A percentile compares a stretch with the other conserved stretches of the same genome.
phyloP scores from a whole-genome alignment of 1,140 invertebrate genomes.

The Conus ventricosus region DNA sequence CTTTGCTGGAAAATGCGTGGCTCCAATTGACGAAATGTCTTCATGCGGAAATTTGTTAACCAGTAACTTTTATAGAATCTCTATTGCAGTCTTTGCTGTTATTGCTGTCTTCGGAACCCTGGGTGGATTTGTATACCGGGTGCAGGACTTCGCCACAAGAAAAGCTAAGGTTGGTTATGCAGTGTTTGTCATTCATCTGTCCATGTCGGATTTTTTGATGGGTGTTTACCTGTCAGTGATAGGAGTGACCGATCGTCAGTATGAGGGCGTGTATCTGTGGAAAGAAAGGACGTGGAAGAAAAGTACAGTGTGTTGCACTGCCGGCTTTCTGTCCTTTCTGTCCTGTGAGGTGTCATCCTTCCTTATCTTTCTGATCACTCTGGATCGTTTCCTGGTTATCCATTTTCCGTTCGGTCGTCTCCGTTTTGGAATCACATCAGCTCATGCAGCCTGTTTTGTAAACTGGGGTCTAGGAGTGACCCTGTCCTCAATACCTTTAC shows the following conservation, averaged over 20 bases:
- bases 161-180: neutral
- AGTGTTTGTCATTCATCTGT: neutral
- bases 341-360: neutral
- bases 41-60: neutral
- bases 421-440: neutral
- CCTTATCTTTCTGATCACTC: neutral
- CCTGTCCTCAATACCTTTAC: neutral
- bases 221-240: neutral
- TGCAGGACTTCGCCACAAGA: neutral
- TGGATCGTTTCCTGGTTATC: neutral
- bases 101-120: conserved; percentile 48
- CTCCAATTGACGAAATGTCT: neutral
- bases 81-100: conserved; percentile 45
- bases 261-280: neutral
- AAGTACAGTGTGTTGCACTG: neutral
- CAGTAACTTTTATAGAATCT: neutral
- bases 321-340: neutral
- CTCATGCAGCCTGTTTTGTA: neutral
- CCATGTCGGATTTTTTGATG: neutral
- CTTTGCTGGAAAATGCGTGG: neutral
- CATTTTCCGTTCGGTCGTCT: neutral
- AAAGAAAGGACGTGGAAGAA: neutral
- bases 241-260: neutral
- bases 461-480: neutral
- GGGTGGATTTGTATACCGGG: neutral